phyloP scores from a whole-genome alignment of 2,113 vertebrate species.

The Trinectes maculatus region DNA sequence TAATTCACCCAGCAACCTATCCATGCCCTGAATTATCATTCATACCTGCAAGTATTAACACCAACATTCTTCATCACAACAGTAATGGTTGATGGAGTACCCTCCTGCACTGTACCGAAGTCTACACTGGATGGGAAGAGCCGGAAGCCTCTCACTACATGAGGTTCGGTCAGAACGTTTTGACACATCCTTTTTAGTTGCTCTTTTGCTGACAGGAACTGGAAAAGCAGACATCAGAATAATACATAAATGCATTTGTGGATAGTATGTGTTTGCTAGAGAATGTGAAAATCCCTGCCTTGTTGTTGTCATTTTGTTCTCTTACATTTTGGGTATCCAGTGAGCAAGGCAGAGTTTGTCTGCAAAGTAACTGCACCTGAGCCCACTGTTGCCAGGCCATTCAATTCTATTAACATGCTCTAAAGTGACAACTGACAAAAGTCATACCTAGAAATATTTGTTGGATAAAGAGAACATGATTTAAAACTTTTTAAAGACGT shows the following conservation, averaged over 20 bases:
- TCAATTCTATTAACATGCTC: no score
- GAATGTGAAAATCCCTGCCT: no score
- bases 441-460: no score
- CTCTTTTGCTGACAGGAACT: conserved; percentile 79
- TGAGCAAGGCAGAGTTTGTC: no score
- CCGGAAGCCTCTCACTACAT: conserved; percentile 77
- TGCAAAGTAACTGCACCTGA: no score
- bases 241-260: background rate
- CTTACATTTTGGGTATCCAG: no score
- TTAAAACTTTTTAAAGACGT: no score
- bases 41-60: conserved; percentile 88
- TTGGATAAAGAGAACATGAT: no score
- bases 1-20: background rate
- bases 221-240: background rate
- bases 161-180: conserved; percentile 61
- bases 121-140: conserved; percentile 81
- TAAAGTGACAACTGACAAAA: no score
- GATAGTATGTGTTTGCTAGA: background rate
- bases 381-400: no score
- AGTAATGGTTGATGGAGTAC: conserved; percentile 74
- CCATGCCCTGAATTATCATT: no score
- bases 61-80: conserved; percentile 88
- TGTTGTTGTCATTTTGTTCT: no score
- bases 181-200: conserved; percentile 81
- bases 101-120: conserved; percentile 86